Base-by-base conservation (phyloP, 2,888 invertebrate genomes). In the Erebia epiphron region DNA sequence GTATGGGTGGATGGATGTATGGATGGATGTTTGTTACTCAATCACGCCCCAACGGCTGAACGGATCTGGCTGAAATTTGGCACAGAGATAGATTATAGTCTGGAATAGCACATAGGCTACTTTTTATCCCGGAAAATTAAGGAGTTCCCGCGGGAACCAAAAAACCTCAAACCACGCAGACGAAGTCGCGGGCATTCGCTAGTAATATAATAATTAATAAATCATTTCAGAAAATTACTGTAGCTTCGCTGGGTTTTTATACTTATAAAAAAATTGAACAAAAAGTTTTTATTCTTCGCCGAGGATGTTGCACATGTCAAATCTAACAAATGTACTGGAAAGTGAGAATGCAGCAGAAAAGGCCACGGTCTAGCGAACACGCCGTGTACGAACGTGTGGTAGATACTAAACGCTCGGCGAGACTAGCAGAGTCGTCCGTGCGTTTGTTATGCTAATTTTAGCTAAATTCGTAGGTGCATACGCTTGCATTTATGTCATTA, bases 311-410 rank as follows among this genome's bases (percentile, higher is more conserved):
- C 72, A 68, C 68, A 70, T 71, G 74, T 76, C 75, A 79, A 82
- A 83, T 82, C 80, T 77, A 78, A 67, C 66, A 71, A 76, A 79
- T 82, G 80, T 80, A 80, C 83, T 83, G 82, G 81, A 84, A 80
- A 78, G 78, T 77, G 72, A 67, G 76, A 74, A 83, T 83, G 86
- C 84, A 82, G 82, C 80, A 82, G 83, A 82, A 85, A 82, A 85
- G 16, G 76, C 71, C 79, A 90, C 87, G 89, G 92, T 92, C 92
- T 92, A 75, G 90, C 77, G 88, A 82, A 75, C 88, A 88, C 86
- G 83, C 70, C 79, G 76, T 73, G 72, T 76, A 70, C 81, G 84
- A 80, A 91, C 91, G 91, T 91, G 91, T 85, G 82, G 82, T 82
- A 79, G 86, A 84, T 91, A 87, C 88, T 84, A 88, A 89, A 83